phyloP scores from a whole-genome alignment of 2,888 invertebrate genomes.

The Patella pellucida region DNA sequence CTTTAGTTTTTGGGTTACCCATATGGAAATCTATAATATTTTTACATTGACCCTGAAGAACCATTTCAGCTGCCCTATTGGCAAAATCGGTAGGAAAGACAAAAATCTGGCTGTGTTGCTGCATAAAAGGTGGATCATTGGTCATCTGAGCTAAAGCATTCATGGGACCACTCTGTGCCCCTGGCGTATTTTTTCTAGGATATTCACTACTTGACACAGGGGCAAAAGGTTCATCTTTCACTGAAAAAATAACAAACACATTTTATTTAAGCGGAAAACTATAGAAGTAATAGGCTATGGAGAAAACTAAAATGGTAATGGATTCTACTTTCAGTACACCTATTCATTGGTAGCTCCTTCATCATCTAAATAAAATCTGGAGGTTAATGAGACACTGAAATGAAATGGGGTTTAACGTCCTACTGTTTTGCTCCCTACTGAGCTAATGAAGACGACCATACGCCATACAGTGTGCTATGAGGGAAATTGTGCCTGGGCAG shows the following conservation, averaged over 20 bases:
- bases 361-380: no score
- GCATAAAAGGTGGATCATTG: constrained; percentile 69
- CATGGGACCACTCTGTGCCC: constrained; percentile 21
- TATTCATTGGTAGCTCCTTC: no score
- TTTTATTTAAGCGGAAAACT: neutral
- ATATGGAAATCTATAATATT: constrained; percentile 94
- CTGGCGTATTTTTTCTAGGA: constrained; percentile 24
- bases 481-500: no score
- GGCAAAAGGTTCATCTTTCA: constrained; percentile 16
- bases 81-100: constrained; percentile 95
- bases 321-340: neutral
- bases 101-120: constrained; percentile 98
- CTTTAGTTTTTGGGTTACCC: constrained; percentile 94
- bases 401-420: no score
- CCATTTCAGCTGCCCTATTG: constrained; percentile 94
- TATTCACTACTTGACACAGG: constrained; percentile 24
- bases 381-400: no score
- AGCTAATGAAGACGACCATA: no score
- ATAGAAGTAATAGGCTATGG: neutral
- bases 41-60: constrained; percentile 88
- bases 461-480: no score
- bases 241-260: constrained; percentile 5
- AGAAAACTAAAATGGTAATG: neutral
- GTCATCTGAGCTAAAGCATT: constrained; percentile 25
- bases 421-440: no score